Conservation (phyloP, 2,797 vertebrate genomes). For the Platyrinchus mystaceus region DNA sequence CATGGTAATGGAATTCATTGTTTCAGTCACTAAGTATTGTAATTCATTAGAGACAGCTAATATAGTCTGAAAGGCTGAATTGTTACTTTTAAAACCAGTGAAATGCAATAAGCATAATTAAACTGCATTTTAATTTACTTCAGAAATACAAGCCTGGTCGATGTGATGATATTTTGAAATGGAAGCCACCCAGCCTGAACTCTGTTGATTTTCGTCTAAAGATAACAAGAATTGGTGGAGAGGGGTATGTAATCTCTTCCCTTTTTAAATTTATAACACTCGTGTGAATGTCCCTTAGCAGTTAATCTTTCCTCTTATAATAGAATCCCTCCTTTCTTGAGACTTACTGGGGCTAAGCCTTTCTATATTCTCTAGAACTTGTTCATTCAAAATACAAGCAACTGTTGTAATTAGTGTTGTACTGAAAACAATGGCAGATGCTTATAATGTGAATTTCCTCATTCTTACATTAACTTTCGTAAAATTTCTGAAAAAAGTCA, state of each 20-base stretch:
- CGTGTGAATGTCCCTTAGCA: neutral
- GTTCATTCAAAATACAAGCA: neutral
- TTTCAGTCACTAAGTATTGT: constrained; percentile 26
- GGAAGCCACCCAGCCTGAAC: constrained; percentile 98
- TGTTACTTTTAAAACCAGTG: constrained; percentile 36
- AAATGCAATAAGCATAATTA: constrained; percentile 58
- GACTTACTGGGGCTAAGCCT: neutral
- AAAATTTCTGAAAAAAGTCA: neutral
- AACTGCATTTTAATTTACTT: constrained; percentile 69
- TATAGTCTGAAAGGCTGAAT: constrained; percentile 40
- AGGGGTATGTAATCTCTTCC: constrained; percentile 87
- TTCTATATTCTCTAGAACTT: neutral
- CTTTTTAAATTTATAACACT: constrained; percentile 3
- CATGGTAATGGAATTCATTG: neutral
- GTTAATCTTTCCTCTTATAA: constrained; percentile 9
- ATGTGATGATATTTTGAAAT: constrained; percentile 98
- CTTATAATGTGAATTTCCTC: neutral
- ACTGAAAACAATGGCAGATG: neutral
- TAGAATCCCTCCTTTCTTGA: too few relatives aligned
- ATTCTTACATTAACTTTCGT: neutral
- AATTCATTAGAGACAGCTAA: constrained; percentile 48
- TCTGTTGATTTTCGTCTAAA: constrained; percentile 99
- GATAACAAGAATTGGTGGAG: constrained; percentile 96
- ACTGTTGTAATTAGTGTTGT: neutral
- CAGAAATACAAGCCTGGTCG: constrained; percentile 95